Percentiles rank a stretch among this genome's conserved stretches.
These are phyloP conservation scores for Serrognathus titanus DNA, from an alignment of 2,888 invertebrate genomes.

Conservation along the genomic window DNA sequence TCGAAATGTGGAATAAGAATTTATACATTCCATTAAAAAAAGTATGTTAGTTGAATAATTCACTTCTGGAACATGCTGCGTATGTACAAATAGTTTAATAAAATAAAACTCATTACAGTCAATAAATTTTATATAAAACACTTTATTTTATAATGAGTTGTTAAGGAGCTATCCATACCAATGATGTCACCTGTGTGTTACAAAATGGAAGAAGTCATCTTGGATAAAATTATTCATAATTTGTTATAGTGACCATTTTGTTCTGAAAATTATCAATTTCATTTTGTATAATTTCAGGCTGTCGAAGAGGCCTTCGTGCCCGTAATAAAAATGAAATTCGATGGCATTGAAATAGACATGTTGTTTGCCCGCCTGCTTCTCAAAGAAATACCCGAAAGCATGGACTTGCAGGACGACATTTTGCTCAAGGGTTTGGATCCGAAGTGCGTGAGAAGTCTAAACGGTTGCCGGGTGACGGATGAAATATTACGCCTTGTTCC, in stretches of 20 bases:
- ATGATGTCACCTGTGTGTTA: too few species aligned
- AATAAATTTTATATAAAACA: too few species aligned
- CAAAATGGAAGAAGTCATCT: too few species aligned
- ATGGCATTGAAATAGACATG: conserved; percentile 98
- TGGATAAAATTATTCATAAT: neutral
- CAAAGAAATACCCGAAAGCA: conserved; percentile 90
- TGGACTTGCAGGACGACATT: conserved; percentile 86
- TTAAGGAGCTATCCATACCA: too few species aligned
- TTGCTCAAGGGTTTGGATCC: conserved; percentile 92
- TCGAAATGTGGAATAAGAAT: too few species aligned
- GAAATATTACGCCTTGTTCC: conserved; percentile 96
- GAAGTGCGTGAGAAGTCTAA: conserved; percentile 94
- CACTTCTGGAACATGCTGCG: too few species aligned
- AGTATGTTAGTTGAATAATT: too few species aligned
- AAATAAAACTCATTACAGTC: too few species aligned
- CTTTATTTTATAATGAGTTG: too few species aligned
- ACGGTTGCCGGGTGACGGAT: conserved; percentile 98
- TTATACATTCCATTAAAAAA: too few species aligned
- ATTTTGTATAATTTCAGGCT: conserved; percentile 55
- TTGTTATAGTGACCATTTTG: neutral
- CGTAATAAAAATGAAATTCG: conserved; percentile 98
- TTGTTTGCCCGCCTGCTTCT: conserved; percentile 91
- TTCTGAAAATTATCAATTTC: neutral
- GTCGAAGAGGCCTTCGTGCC: conserved; percentile 99
- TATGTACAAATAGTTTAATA: too few species aligned